A percentile compares a stretch with the other conserved stretches of the same genome.
phyloP scores from a whole-genome alignment of 23 tunicate species.

The Diplosoma virens region DNA sequence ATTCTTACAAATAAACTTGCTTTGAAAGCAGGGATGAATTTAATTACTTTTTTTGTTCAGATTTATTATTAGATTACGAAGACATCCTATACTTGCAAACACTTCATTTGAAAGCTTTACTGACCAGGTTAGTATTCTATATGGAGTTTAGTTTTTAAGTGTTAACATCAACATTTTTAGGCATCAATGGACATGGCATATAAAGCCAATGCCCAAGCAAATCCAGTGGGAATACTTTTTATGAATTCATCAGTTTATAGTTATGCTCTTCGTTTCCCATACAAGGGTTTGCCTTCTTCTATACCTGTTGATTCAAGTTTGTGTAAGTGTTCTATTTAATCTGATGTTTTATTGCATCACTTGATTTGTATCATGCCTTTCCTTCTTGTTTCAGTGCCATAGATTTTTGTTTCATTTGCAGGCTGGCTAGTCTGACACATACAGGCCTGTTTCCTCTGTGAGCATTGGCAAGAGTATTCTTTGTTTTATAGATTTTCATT shows the following conservation, averaged over 20 bases:
- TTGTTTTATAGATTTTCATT: too few relatives aligned
- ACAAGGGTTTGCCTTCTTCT: not conserved
- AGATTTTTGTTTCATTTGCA: too few relatives aligned
- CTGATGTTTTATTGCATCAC: too few relatives aligned
- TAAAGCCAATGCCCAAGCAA: not conserved
- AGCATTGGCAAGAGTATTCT: too few relatives aligned
- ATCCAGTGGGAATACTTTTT: constrained; percentile 5
- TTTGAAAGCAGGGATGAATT: too few relatives aligned
- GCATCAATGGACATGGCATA: not conserved
- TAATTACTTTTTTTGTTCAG: not conserved
- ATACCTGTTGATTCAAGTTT: too few relatives aligned
- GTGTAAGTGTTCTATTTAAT: too few relatives aligned
- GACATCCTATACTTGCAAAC: not conserved
- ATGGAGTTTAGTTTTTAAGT: not conserved
- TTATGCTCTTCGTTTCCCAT: constrained; percentile 1
- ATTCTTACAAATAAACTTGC: too few relatives aligned
- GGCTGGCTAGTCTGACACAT: too few relatives aligned
- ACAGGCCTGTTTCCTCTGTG: too few relatives aligned
- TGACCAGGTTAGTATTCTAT: not conserved
- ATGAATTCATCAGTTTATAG: not conserved
- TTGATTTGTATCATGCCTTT: too few relatives aligned
- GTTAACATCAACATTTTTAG: not conserved
- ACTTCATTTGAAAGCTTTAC: not conserved
- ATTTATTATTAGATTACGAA: not conserved
- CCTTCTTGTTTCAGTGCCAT: too few relatives aligned